phyloP scores from a whole-genome alignment of 2,113 vertebrate species.

The Myiagra hebetior region DNA sequence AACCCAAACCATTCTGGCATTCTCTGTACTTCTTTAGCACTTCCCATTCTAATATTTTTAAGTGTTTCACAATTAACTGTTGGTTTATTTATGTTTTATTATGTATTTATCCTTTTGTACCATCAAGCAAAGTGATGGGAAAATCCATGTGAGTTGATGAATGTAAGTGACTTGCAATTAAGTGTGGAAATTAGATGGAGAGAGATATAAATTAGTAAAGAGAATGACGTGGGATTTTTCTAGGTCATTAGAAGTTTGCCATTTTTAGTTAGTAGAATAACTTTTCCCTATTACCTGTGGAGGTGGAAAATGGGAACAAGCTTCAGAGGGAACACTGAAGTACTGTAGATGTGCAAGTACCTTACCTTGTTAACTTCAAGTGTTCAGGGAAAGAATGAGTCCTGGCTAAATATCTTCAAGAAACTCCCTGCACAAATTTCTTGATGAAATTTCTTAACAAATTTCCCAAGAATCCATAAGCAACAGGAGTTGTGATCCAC shows the following conservation, averaged over 20 bases:
- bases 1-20: not conserved
- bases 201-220: not conserved
- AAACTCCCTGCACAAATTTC: not conserved
- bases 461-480: not conserved
- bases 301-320: not conserved
- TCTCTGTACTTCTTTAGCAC: not conserved
- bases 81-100: not conserved
- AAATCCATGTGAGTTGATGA: not conserved
- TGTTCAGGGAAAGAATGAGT: not conserved
- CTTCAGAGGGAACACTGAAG: not conserved
- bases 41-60: not conserved
- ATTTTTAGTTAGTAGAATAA: not conserved
- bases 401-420: not conserved
- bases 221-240: not conserved
- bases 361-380: not conserved
- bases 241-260: not conserved
- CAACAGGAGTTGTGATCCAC: not conserved
- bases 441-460: not conserved
- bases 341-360: not conserved
- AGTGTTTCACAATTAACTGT: not conserved
- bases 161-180: not conserved
- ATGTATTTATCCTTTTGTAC: not conserved
- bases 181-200: not conserved
- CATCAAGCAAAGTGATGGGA: not conserved
- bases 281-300: not conserved